Base-by-base conservation (phyloP, 2,888 invertebrate genomes). In the Polylopha cassiicola region DNA sequence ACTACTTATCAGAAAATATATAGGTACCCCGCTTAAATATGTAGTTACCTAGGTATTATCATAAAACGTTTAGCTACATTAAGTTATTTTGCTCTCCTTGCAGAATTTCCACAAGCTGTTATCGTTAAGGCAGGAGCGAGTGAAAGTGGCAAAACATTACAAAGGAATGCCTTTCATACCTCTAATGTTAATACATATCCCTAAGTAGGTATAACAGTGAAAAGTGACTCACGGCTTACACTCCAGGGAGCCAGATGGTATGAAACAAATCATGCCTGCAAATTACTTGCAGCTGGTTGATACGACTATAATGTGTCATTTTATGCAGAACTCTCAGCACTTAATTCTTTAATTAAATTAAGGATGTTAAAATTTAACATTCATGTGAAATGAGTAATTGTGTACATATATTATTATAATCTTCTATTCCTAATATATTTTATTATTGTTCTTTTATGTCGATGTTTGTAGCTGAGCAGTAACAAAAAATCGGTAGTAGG, bases 201-300 rank as follows among this genome's bases (percentile, higher is more conserved):
- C n/a, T 24, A 7, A 7, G 10, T 24, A 14, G 13, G n/a, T n/a
- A n/a, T 1, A 24, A 1, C 14, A 14, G n/a, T 11, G 2, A 3
- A 16, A 27, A 16, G 18, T 44, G 44, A 41, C 30, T 41, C 45
- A 42, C 13, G 39, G 14, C 22, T 17, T 21, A 13, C 21, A 39
- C 39, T 13, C 21, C 18, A 28, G 37, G 5, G 37, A 33, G 39
- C 39, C 73, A 73, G 67, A 66, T 72, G 73, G 63, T 46, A 43
- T 44, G 46, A 48, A 56, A 55, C 52, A 47, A 73, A 67, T 65
- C 57, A 50, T 51, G 53, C 57, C 63, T 46, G 59, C 58, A 58
- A 65, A 66, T 65, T 60, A 60, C 62, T 53, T 53, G 56, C 67
- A 72, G 56, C 64, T 70, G 69, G 51, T 61, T 58, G 30, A 32